These are phyloP conservation scores for Apamea anceps DNA, from an alignment of 2,888 invertebrate genomes.

Conservation along the genomic window DNA sequence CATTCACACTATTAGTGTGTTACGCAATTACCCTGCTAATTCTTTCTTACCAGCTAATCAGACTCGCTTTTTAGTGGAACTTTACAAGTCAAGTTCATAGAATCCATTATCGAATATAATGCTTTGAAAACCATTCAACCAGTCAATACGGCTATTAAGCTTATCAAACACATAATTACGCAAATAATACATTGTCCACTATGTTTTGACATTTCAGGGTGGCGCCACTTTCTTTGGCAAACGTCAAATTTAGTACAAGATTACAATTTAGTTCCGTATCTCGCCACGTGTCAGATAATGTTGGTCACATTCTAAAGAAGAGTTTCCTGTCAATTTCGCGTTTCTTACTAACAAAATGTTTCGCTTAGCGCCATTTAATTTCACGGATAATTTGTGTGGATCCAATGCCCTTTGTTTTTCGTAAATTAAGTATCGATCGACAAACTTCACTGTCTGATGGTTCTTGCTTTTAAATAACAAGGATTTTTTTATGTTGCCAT, in stretches of 20 bases:
- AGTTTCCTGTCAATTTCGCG: slow-evolving; percentile 53
- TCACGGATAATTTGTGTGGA: slow-evolving; percentile 79
- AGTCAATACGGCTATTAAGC: slow-evolving; percentile 40
- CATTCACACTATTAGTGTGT: not conserved
- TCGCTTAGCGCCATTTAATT: slow-evolving; percentile 75
- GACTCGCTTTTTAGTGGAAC: not conserved
- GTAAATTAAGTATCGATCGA: slow-evolving; percentile 70
- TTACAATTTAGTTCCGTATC: not conserved
- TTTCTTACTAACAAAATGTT: slow-evolving; percentile 60
- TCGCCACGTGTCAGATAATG: not conserved
- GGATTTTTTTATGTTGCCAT: slow-evolving; percentile 6
- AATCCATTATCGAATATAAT: slow-evolving; percentile 19
- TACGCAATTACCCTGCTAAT: not conserved
- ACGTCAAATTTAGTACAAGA: slow-evolving; percentile 9
- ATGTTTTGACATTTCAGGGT: slow-evolving; percentile 3
- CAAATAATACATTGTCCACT: slow-evolving; percentile 4
- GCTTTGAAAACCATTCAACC: slow-evolving; percentile 34
- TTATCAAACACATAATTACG: slow-evolving; percentile 46
- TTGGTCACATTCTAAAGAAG: slow-evolving; percentile 21
- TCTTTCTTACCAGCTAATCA: slow-evolving; percentile 1
- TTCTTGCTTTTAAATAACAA: slow-evolving; percentile 25
- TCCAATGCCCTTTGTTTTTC: slow-evolving; percentile 77
- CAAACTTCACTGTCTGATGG: slow-evolving; percentile 48
- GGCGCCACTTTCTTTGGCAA: slow-evolving; percentile 25
- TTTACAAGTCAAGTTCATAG: slow-evolving; percentile 18